These are phyloP conservation scores for Illadopsis cleaveri DNA, from an alignment of 2,113 vertebrate species.

Conservation along the genomic window DNA sequence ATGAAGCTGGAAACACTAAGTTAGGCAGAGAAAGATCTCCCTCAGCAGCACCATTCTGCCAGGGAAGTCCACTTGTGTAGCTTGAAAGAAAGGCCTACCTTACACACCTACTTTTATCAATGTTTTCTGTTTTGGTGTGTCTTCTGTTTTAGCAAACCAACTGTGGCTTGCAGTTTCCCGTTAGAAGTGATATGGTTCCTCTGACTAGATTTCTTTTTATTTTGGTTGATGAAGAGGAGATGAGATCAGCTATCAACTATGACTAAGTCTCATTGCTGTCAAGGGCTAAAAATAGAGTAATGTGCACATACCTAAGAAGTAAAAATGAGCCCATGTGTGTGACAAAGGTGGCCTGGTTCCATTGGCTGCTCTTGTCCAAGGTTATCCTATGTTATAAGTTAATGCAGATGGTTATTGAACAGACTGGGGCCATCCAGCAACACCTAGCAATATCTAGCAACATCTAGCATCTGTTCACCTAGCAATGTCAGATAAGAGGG, in stretches of 20 bases:
- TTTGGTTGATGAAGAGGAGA: neutral
- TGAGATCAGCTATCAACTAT: neutral
- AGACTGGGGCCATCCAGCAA: neutral
- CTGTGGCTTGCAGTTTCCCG: neutral
- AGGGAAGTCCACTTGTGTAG: neutral
- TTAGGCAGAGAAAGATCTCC: neutral
- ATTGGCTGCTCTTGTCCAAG: neutral
- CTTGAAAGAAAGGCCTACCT: neutral
- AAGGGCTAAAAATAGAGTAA: neutral
- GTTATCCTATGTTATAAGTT: neutral
- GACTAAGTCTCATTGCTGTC: neutral
- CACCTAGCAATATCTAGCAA: slow-evolving; percentile 15
- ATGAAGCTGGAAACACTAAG: neutral
- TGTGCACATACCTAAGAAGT: neutral
- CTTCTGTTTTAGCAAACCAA: neutral
- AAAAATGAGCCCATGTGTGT: neutral
- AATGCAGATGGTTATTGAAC: neutral
- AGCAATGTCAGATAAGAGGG: slow-evolving; percentile 18
- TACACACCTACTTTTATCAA: neutral
- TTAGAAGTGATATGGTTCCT: neutral
- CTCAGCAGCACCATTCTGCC: neutral
- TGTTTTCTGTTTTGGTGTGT: neutral
- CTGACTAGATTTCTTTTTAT: neutral
- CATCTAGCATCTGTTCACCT: neutral
- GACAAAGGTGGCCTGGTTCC: neutral